Evolutionary conservation across 2,113 vertebrate species (phyloP), one percentile per base, ranked within the genome.

Genomic region (Zootoca vivipara): DNA sequence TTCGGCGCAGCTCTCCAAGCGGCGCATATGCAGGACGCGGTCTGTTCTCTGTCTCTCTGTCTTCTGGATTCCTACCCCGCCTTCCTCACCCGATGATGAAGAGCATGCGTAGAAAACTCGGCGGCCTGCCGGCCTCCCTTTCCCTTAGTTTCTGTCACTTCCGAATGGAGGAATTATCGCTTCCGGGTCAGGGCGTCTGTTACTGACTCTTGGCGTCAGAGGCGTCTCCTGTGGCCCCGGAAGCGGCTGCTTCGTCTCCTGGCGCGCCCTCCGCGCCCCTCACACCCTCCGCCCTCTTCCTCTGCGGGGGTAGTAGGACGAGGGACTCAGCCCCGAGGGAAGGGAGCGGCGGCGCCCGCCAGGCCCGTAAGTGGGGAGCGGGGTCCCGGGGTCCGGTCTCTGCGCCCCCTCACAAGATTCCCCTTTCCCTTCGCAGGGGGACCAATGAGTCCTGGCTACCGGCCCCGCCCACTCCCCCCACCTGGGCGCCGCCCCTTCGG

Each of bases 171-270:
- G 69, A 33, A 18, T 74, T 56, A 92, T 65, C 46, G 88, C 89
- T 96, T 96, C 96, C 95, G 96, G 94, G 88, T 93, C 86, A 92
- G 91, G 20, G 72, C 22, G 88, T 64, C 84, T 85, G 75, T 91
- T 72, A 69, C 77, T 67, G 46, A 62, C 28, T 30, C 80, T 69
- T 42, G 30, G 73, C 8, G 40, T 1, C 82, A 9, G 88, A 33
- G 13, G 81, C 38, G 67, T 79, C 85, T 83, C 62, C 58, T 30
- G 88, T 33, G 81, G 88, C 20, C 87, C 92, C 90, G 92, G 90
- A 88, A 91, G 90, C 82, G 90, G 82, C 90, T 1, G 65, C 13
- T n/a, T 22, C 35, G 77, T 82, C 79, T 78, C 85, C n/a, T 52
- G 89, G 72, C 28, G 86, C 35, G 42, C 42, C 22, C 40, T 5